Evolutionary conservation across 1,140 invertebrate species (phyloP).

Genomic region (Drosophila kurseongensis): DNA sequence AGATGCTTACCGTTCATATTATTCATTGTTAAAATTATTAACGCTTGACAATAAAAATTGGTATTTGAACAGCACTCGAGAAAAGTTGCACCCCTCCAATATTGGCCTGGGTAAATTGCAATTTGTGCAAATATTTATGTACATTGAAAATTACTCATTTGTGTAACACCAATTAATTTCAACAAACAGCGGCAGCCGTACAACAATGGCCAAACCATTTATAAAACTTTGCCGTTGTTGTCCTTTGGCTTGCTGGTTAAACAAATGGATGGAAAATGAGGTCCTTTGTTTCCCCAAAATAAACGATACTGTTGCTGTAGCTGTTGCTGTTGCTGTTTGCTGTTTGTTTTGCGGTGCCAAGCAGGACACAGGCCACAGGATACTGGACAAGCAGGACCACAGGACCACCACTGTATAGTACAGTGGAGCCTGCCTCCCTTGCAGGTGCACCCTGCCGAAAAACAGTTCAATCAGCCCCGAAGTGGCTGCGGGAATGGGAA

Average conservation of each 20-base stretch:
- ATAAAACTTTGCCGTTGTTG: slow-evolving; percentile 57
- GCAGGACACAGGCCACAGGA: background rate
- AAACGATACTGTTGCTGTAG: slow-evolving; percentile 69
- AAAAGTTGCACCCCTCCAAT: slow-evolving; percentile 12
- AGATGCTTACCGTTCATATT: slow-evolving; percentile 84
- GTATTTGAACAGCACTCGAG: slow-evolving; percentile 77
- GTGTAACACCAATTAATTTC: slow-evolving; percentile 84
- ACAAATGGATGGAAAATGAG: slow-evolving; percentile 78
- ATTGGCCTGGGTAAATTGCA: slow-evolving; percentile 68
- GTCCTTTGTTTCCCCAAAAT: slow-evolving; percentile 80
- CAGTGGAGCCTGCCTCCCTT: slow-evolving; percentile 8
- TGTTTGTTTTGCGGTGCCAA: slow-evolving; percentile 41
- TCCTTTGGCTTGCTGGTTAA: slow-evolving; percentile 57
- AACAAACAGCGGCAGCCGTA: slow-evolving; percentile 65
- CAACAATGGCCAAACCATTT: slow-evolving; percentile 64
- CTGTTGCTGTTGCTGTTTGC: slow-evolving; percentile 37
- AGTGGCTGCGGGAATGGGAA: background rate
- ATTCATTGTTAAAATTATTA: slow-evolving; percentile 84
- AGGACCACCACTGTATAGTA: background rate
- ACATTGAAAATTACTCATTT: slow-evolving; percentile 84
- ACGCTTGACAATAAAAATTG: slow-evolving; percentile 84
- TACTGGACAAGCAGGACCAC: background rate
- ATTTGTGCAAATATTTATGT: slow-evolving; percentile 83
- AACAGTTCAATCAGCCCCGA: slow-evolving; percentile 12
- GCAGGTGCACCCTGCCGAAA: slow-evolving; percentile 9